Evolutionary conservation across 2,888 invertebrate genomes (phyloP), one percentile per base, ranked within the genome.

Genomic region (Bhutanitis thaidina): DNA sequence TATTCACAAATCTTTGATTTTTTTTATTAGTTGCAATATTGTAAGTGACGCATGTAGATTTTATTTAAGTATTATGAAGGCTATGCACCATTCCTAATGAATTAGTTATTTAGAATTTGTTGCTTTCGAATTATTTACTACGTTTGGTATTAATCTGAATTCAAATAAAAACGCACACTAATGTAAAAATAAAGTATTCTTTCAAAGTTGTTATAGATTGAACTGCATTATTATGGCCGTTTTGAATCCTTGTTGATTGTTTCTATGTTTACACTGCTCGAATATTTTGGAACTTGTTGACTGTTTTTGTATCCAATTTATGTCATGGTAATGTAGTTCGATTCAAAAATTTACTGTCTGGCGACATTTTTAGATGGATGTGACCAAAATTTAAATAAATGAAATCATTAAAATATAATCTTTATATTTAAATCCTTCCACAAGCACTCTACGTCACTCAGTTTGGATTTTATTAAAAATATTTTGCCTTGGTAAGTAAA

Each of bases 251-350:
- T 65, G 64, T 71, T 68, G 59, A 20, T 20, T 20, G 20, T 20
- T 20, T 20, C 20, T 67, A 64, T 63, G 65, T 74, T 65, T 74
- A 61, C 67, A 69, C 67, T 69, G 67, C 74, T 80, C 75, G 75
- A 77, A 76, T 77, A 77, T 74, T 52, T 78, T 74, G 72, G 69
- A 74, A 69, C 68, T 69, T 76, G 71, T 80, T 77, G 69, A 74
- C 72, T 75, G 69, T 77, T 74, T 20, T 71, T 69, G 65, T 74
- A 65, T 72, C 73, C 74, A 69, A 64, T 65, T 55, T 57, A 47
- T 53, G 55, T 68, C 70, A 74, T 69, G 64, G 66, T 76, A 75
- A 71, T 79, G 77, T 75, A 76, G 78, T 82, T 77, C 71, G 71
- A 74, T 73, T 63, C 51, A 55, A 66, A 65, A 55, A 50, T 59